Base-by-base conservation (phyloP, 1,140 invertebrate species). In the Drosophila melanica region DNA sequence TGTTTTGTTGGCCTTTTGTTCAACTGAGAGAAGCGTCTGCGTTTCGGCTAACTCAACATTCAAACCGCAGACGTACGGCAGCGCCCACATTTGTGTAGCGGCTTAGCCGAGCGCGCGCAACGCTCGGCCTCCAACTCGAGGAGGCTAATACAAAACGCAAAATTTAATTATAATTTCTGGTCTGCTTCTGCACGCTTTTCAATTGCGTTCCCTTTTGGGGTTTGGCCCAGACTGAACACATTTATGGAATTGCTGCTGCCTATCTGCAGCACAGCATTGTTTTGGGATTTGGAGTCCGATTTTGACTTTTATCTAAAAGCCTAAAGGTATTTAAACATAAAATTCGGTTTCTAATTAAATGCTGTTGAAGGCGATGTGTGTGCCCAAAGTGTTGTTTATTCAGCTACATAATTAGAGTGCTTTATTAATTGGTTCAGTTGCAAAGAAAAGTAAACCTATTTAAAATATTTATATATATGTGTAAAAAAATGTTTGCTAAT, bases 111-210 rank as follows among this genome's bases (percentile, higher is more conserved):
- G 18, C 35, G 27, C 35, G 27, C n/a, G 9, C 18, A 42, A 27
- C 5, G 6, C 4, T 27, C 27, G 27, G 27, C 27, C 18, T 41
- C 51, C 11, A n/a, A 7, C 10, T 27, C 27, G 5, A 18, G 16
- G 44, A 9, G 27, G 33, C 67, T 57, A 67, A 73, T 68, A 50
- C 44, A 58, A 69, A 79, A 69, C 76, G 37, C 64, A 69, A 79
- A 79, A 79, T 79, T 79, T 79, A 79, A 79, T 79, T 79, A 79
- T 64, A 79, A 64, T 75, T 79, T 75, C 50, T 20, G 50, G 60
- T 45, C 54, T 54, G 27, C 23, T 16, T 30, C 10, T n/a, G 55
- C 64, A 14, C 75, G 47, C 63, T 66, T 42, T 44, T 50, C 58
- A 59, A 54, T 59, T 48, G 45, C 45, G 16, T 44, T 59, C 14